phyloP scores from a whole-genome alignment of 2,888 invertebrate genomes.

The Lithosia quadra region DNA sequence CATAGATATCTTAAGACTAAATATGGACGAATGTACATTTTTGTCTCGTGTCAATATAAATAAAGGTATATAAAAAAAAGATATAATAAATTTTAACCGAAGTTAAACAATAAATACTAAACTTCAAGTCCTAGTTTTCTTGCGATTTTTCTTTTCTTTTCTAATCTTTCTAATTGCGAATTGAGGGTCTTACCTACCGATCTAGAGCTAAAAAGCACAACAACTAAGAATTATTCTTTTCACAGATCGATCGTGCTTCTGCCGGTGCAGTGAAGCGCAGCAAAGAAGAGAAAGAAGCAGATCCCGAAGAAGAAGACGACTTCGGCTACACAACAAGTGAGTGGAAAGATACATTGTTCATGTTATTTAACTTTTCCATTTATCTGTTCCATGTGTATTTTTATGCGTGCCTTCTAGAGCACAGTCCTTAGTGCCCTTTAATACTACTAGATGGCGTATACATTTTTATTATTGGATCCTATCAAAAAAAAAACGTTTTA shows the following conservation, averaged over 20 bases:
- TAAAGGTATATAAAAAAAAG: too few species aligned
- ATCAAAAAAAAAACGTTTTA: too few species aligned
- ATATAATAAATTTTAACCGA: too few species aligned
- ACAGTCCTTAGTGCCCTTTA: conserved; percentile 46
- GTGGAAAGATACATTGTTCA: conserved; percentile 87
- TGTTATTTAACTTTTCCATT: conserved; percentile 74
- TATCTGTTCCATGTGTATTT: conserved; percentile 80
- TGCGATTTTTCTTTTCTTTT: too few species aligned
- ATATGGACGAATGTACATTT: too few species aligned
- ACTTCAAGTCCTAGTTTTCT: too few species aligned
- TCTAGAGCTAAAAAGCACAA: neutral
- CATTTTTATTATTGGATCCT: neutral
- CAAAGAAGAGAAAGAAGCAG: conserved; percentile 92
- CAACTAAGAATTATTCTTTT: neutral
- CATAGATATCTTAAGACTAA: too few species aligned
- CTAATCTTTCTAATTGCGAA: too few species aligned
- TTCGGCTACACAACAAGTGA: conserved; percentile 97
- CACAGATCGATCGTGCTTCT: conserved; percentile 95
- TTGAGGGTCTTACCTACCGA: neutral
- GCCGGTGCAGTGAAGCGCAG: conserved; percentile 94
- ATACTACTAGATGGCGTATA: neutral
- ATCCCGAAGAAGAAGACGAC: conserved; percentile 95
- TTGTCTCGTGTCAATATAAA: too few species aligned
- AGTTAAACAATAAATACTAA: too few species aligned
- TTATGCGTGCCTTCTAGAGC: conserved; percentile 76